These are phyloP conservation scores for Lepus americanus DNA, from an alignment of 2,113 vertebrate genomes.

Conservation along the genomic window DNA sequence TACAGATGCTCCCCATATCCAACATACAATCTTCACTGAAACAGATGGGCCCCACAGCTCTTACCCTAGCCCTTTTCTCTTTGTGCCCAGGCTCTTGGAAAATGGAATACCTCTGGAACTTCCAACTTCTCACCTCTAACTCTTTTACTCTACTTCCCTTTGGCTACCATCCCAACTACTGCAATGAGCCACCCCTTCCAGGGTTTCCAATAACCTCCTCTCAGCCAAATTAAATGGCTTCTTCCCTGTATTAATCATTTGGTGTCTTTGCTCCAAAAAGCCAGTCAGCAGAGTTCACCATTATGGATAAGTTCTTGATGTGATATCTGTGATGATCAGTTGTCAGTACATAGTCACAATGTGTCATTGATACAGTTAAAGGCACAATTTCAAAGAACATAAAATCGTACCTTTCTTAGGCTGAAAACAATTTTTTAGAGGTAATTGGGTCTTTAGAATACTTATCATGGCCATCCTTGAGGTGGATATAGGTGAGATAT, in stretches of 20 bases:
- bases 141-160: conserved; percentile 43
- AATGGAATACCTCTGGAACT: neutral
- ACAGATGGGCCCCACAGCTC: neutral
- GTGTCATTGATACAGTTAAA: neutral
- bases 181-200: conserved; percentile 4
- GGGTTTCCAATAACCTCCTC: conserved; percentile 55
- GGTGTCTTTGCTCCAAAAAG: neutral
- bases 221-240: conserved; percentile 3
- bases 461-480: neutral
- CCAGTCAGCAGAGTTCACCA: neutral
- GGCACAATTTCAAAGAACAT: neutral
- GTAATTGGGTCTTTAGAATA: neutral
- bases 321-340: neutral
- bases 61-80: neutral
- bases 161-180: conserved; percentile 11
- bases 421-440: neutral
- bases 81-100: neutral
- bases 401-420: neutral
- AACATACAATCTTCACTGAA: neutral
- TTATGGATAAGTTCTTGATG: neutral
- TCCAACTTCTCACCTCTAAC: neutral
- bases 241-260: conserved; percentile 1
- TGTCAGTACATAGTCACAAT: neutral
- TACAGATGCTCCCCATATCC: neutral
- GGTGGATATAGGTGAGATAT: neutral